phyloP scores from a whole-genome alignment of 2,113 vertebrate species.

The Panthera leo region DNA sequence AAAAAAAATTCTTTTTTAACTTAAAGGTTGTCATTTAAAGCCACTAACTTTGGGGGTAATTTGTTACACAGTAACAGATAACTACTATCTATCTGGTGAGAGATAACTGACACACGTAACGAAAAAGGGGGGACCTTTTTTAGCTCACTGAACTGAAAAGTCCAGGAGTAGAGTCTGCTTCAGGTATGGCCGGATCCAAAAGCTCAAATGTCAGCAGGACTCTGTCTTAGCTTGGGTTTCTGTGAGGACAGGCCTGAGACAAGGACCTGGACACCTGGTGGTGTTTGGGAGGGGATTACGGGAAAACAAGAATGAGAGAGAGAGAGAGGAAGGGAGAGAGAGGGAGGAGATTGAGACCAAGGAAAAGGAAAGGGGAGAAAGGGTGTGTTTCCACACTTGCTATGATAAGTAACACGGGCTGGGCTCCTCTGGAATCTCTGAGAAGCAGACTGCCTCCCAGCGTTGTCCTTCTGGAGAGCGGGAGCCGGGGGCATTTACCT shows the following conservation, averaged over 20 bases:
- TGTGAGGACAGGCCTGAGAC: background rate
- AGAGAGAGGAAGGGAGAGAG: background rate
- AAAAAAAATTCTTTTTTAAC: no score
- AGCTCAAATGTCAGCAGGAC: background rate
- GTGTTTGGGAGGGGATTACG: background rate
- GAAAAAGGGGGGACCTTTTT: background rate
- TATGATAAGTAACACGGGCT: background rate
- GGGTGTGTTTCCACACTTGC: background rate
- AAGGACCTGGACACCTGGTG: background rate
- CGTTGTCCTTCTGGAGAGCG: background rate
- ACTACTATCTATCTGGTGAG: background rate
- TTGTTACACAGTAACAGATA: background rate
- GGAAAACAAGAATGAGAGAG: background rate
- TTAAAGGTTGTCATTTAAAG: background rate
- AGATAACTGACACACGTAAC: background rate
- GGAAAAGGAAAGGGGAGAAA: background rate
- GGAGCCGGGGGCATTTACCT: no score
- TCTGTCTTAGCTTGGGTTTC: background rate
- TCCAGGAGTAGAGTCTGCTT: background rate
- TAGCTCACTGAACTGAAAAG: background rate
- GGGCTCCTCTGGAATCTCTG: background rate
- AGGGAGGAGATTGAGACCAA: background rate
- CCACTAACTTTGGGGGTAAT: background rate
- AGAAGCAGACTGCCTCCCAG: background rate
- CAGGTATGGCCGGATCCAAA: background rate